These are phyloP conservation scores for Engraulis encrasicolus DNA, from an alignment of 2,113 vertebrate genomes.

Conservation along the genomic window DNA sequence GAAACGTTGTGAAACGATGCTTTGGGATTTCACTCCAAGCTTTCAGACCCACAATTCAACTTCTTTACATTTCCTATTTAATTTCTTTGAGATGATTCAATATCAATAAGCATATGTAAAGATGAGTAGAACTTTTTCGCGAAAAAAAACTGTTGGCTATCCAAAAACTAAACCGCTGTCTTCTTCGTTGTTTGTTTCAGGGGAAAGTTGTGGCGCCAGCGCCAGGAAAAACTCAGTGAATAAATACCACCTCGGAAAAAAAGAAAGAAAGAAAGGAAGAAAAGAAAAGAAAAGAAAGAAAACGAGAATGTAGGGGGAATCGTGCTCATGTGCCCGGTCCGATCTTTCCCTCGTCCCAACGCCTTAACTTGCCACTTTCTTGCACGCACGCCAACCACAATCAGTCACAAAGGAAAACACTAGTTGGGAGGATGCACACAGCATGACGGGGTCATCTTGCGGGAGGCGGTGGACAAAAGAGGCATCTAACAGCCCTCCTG, in stretches of 20 bases:
- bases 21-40: background rate
- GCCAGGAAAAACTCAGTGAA: background rate
- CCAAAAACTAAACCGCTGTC: background rate
- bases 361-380: background rate
- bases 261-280: too few relatives aligned
- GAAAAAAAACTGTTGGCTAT: background rate
- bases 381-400: background rate
- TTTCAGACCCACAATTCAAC: background rate
- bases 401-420: background rate
- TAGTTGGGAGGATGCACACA: background rate
- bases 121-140: background rate
- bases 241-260: background rate
- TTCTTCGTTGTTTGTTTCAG: background rate
- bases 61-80: background rate
- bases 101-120: background rate
- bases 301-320: background rate
- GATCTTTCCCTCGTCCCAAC: background rate
- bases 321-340: background rate
- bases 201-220: background rate
- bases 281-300: too few relatives aligned
- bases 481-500: conserved; percentile 10
- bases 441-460: conserved; percentile 26
- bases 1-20: conserved; percentile 37
- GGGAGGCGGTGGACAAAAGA: conserved; percentile 32
- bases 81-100: background rate